phyloP scores from a whole-genome alignment of 2,797 vertebrate genomes.

The Gobio occitaniae region DNA sequence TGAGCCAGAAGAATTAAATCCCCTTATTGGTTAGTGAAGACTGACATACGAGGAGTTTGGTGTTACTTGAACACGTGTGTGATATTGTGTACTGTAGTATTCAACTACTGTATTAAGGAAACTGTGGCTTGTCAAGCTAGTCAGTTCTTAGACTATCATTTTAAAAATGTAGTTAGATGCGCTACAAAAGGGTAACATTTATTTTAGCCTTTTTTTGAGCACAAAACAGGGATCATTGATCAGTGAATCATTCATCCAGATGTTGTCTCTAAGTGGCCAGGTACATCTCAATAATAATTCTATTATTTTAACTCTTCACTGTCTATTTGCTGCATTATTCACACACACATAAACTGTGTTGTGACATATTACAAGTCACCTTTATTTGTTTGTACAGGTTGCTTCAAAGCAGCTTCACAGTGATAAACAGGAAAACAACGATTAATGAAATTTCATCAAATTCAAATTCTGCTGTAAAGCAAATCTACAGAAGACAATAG shows the following conservation, averaged over 20 bases:
- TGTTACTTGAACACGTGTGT: not conserved
- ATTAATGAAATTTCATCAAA: not conserved
- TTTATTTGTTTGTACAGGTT: too few relatives aligned
- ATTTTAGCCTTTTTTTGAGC: not conserved
- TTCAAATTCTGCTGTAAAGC: not conserved
- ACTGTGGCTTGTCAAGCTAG: not conserved
- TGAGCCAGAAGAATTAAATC: not conserved
- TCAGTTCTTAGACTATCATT: not conserved
- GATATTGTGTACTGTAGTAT: not conserved
- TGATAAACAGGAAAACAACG: not conserved
- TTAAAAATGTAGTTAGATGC: not conserved
- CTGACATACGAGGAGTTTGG: not conserved
- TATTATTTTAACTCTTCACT: not conserved
- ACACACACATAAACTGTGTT: not conserved
- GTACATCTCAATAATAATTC: not conserved
- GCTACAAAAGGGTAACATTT: not conserved
- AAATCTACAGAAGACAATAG: not conserved
- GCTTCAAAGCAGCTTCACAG: too few relatives aligned
- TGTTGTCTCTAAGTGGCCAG: not conserved
- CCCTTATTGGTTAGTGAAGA: not conserved
- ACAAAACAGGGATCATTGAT: not conserved
- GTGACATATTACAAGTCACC: not conserved
- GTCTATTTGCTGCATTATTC: not conserved
- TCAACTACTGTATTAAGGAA: not conserved
- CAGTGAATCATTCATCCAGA: not conserved